These are phyloP conservation scores for Hippoglossus hippoglossus DNA, from an alignment of 2,797 vertebrate genomes.

Conservation along the genomic window DNA sequence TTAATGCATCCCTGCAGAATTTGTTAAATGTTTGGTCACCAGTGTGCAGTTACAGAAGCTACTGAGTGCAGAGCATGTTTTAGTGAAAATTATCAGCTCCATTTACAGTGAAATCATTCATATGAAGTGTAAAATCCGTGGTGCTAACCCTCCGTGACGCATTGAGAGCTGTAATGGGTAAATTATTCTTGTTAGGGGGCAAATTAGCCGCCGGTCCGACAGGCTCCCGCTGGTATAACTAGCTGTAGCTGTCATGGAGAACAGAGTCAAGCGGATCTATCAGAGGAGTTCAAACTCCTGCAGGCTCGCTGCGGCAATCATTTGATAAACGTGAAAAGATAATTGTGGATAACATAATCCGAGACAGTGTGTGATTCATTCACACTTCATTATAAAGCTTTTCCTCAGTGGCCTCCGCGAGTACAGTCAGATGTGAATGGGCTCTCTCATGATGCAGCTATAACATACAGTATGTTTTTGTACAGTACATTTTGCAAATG, in stretches of 20 bases:
- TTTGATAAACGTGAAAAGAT: constrained; percentile 33
- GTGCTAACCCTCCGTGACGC: constrained; percentile 4
- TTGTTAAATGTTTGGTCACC: not conserved
- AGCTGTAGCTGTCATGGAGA: constrained; percentile 36
- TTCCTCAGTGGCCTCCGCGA: constrained; percentile 14
- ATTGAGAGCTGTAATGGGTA: constrained; percentile 24
- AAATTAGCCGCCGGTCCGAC: constrained; percentile 50
- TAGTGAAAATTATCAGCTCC: constrained; percentile 6
- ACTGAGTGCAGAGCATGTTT: not conserved
- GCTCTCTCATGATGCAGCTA: not conserved
- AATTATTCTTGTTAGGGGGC: constrained; percentile 42
- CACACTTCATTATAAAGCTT: constrained; percentile 27
- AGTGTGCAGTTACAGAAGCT: not conserved
- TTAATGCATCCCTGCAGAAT: constrained; percentile 9
- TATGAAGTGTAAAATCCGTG: constrained; percentile 36
- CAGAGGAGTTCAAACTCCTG: constrained; percentile 26
- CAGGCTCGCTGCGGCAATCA: constrained; percentile 4
- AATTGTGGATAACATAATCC: constrained; percentile 30
- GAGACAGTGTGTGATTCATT: constrained; percentile 17
- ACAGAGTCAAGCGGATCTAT: constrained; percentile 28
- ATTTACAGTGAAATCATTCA: constrained; percentile 14
- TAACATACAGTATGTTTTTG: not conserved
- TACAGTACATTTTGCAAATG: not conserved
- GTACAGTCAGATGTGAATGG: constrained; percentile 11
- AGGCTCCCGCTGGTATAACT: constrained; percentile 44